Conservation (phyloP, 2,888 invertebrate species). For the Herminia tarsipennalis region DNA sequence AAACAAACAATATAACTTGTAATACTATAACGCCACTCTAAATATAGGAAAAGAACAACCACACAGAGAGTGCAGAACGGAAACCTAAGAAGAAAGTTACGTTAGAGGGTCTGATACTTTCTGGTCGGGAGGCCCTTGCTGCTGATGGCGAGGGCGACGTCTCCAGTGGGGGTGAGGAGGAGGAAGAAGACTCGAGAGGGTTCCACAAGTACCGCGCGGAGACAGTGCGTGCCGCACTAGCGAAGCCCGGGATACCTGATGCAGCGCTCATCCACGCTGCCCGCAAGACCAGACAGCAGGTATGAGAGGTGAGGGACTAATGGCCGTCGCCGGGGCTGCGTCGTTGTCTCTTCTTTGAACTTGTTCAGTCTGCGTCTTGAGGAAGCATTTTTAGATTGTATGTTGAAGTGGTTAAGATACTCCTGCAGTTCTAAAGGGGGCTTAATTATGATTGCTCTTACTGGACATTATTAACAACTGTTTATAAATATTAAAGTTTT, state of each 20-base stretch:
- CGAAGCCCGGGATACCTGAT: slow-evolving; percentile 96
- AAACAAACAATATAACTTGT: neutral
- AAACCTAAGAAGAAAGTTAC: slow-evolving; percentile 72
- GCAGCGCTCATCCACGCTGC: slow-evolving; percentile 99
- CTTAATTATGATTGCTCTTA: no score
- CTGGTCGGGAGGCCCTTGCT: slow-evolving; percentile 93
- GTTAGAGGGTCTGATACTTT: slow-evolving; percentile 88
- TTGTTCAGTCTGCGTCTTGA: neutral
- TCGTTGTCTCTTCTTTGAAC: slow-evolving; percentile 6
- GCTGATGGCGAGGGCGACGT: slow-evolving; percentile 89
- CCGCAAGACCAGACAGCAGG: slow-evolving; percentile 96
- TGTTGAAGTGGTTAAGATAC: no score
- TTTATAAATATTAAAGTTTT: no score
- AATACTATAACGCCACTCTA: slow-evolving; percentile 35
- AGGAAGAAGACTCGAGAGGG: slow-evolving; percentile 71
- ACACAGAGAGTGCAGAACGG: slow-evolving; percentile 46
- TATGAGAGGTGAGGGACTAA: slow-evolving; percentile 91
- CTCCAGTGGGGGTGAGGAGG: slow-evolving; percentile 66
- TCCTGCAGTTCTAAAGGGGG: no score
- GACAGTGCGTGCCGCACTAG: slow-evolving; percentile 91
- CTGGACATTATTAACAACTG: no score
- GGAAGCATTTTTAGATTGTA: neutral
- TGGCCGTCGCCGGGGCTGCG: slow-evolving; percentile 51
- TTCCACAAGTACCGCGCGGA: slow-evolving; percentile 86
- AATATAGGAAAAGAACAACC: slow-evolving; percentile 56